These are phyloP conservation scores for Accipiter cooperii DNA, from an alignment of 2,113 vertebrate genomes.

Conservation along the genomic window DNA sequence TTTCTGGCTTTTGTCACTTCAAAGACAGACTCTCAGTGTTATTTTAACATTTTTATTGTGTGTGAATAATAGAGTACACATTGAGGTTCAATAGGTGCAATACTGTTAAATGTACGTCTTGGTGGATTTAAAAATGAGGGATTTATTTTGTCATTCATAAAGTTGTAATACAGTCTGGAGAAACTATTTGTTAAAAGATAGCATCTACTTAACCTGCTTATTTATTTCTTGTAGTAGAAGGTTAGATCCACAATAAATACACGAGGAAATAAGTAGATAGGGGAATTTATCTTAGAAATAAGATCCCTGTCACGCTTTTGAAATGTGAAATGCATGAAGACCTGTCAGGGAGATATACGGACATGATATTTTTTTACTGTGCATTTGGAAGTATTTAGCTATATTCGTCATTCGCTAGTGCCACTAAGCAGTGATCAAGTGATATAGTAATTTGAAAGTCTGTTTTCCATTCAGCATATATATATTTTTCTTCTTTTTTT, in stretches of 20 bases:
- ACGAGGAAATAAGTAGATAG: slow-evolving; percentile 81
- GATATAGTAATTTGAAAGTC: slow-evolving; percentile 67
- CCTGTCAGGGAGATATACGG: slow-evolving; percentile 79
- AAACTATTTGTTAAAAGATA: slow-evolving; percentile 91
- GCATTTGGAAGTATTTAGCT: slow-evolving; percentile 86
- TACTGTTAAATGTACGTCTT: slow-evolving; percentile 73
- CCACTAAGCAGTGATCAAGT: slow-evolving; percentile 70
- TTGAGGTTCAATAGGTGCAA: slow-evolving; percentile 71
- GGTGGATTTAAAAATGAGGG: slow-evolving; percentile 78
- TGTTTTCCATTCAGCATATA: slow-evolving; percentile 41
- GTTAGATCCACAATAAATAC: slow-evolving; percentile 88
- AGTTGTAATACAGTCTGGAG: slow-evolving; percentile 77
- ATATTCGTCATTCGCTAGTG: slow-evolving; percentile 73
- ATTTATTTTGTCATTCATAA: slow-evolving; percentile 85
- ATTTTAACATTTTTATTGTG: slow-evolving; percentile 76
- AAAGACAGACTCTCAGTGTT: slow-evolving; percentile 57
- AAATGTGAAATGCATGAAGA: slow-evolving; percentile 82
- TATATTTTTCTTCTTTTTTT: neutral
- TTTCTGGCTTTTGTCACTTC: slow-evolving; percentile 70
- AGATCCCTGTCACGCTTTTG: slow-evolving; percentile 79
- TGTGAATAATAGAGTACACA: slow-evolving; percentile 72
- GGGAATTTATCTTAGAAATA: slow-evolving; percentile 88
- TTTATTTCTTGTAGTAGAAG: slow-evolving; percentile 89
- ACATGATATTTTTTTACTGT: slow-evolving; percentile 85
- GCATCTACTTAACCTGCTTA: slow-evolving; percentile 93